These are phyloP conservation scores for Boulengeromyrus knoepffleri DNA, from an alignment of 2,113 vertebrate genomes.

Conservation along the genomic window DNA sequence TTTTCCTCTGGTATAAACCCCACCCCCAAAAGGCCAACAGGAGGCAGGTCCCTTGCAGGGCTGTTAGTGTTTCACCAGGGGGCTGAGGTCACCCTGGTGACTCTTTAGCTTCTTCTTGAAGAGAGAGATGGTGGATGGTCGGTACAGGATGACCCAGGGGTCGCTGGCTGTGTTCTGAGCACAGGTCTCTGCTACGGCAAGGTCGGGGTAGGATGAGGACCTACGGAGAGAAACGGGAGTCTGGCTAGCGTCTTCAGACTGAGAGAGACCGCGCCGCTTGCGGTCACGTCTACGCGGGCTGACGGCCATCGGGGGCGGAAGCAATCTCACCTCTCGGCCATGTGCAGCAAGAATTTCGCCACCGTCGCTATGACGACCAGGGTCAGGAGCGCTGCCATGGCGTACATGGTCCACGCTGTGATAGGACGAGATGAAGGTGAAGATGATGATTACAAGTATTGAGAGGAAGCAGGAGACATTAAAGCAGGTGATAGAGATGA, in stretches of 20 bases:
- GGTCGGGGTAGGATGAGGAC: constrained; percentile 68
- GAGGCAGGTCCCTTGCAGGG: neutral
- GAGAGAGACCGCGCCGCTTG: neutral
- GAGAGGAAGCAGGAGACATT: neutral
- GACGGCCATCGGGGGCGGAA: neutral
- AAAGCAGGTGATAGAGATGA: neutral
- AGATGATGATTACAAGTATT: neutral
- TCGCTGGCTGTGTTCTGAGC: constrained; percentile 70
- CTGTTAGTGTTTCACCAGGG: constrained; percentile 80
- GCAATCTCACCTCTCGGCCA: constrained; percentile 83
- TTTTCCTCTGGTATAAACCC: neutral
- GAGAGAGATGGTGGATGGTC: constrained; percentile 90
- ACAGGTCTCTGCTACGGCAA: constrained; percentile 67
- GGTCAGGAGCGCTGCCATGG: constrained; percentile 79
- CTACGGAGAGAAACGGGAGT: constrained; percentile 45
- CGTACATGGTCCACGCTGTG: constrained; percentile 89
- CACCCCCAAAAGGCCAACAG: neutral
- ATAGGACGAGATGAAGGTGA: constrained; percentile 11
- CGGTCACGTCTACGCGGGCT: neutral
- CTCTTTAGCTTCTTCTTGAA: constrained; percentile 93
- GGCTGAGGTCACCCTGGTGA: constrained; percentile 88
- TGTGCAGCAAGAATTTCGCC: constrained; percentile 82
- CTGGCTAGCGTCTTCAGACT: neutral
- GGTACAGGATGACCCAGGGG: constrained; percentile 93
- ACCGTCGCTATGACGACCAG: constrained; percentile 80